Evolutionary conservation across 2,113 vertebrate genomes (phyloP), one percentile per base, ranked within the genome.

Genomic region (Apaloderma vittatum): DNA sequence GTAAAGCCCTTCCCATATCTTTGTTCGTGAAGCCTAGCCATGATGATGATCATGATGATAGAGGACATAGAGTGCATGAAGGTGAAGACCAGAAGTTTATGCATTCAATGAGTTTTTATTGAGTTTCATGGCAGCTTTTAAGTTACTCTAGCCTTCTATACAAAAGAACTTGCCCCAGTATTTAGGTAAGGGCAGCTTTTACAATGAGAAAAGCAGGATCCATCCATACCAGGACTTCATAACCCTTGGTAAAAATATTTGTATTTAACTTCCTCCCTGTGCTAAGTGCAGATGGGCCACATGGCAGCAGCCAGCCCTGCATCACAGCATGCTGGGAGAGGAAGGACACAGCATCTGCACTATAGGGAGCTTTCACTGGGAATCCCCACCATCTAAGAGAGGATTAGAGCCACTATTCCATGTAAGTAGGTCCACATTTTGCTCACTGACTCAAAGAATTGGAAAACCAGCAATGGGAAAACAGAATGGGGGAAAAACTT

Each of bases 331-430:
- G 32, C 27, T 74, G 43, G 20, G 43, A 74, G 20, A 71, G 32
- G 32, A 67, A 63, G 26, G 18, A 75, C 57, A 68, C 3, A 51
- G 40, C 45, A 82, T 14, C 37, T 2, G 0, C 0, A 0, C 20
- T n/a, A 11, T 8, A 48, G 20, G 17, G 61, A 87, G 15, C 26
- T 84, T 63, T 48, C 48, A 58, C 21, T 61, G 5, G 65, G 32
- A 66, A 59, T 67, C 23, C 48, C 8, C n/a, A 51, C 26, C 30
- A 78, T 15, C 19, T 22, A 12, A 37, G 57, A 71, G 30, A 21
- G 40, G 8, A 72, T 87, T 68, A 63, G n/a, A 81, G 16, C 1
- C 6, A 78, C 49, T 23, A 40, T 3, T 30, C 18, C 34, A n/a
- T 57, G 4, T 15, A 72, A 68, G 16, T 18, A 70, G 15, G 16